Evolutionary conservation across 2,888 invertebrate genomes (phyloP), one percentile per base, ranked within the genome.

Genomic region (Tanypteryx hageni): DNA sequence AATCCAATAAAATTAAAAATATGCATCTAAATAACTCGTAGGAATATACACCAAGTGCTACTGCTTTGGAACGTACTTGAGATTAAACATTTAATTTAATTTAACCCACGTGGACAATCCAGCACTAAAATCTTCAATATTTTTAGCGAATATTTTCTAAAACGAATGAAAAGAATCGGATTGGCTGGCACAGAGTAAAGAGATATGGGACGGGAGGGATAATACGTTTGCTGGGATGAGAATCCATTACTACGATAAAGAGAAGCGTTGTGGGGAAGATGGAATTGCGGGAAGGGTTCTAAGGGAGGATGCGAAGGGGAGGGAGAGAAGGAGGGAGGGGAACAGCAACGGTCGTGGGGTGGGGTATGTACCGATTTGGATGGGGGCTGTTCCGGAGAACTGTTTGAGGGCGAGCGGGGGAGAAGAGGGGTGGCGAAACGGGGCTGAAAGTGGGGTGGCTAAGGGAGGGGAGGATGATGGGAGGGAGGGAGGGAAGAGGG

Each of bases 171-270:
- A 57, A 83, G 56, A 56, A 44, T 83, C 57, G 18, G 44, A 57
- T 31, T 4, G 56, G 83, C 83, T 18, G 83, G 56, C 56, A n/a
- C 56, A 57, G 83, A 57, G 18, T 83, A 83, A 83, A 83, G 83
- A 57, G 57, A 56, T n/a, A 31, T 59, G 86, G 27, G 11, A 11
- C 18, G 31, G n/a, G 44, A 16, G 61, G 31, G 61, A 61, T 13
- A 86, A 27, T 22, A 76, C 76, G 76, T n/a, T n/a, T 27, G 27
- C 22, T 27, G 27, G 27, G 27, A 31, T 31, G 86, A 31, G 64
- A 89, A 44, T 0, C 89, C 89, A 89, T 68, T 68, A 89, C 31
- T 58, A 44, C 61, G 31, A 89, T 61, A 89, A 89, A 89, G 64
- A 64, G 68, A 44, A 44, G 31, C 44, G 31, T 61, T 9, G 14